Base-by-base conservation (phyloP, 1,140 invertebrate genomes). In the Drosophila varians region DNA sequence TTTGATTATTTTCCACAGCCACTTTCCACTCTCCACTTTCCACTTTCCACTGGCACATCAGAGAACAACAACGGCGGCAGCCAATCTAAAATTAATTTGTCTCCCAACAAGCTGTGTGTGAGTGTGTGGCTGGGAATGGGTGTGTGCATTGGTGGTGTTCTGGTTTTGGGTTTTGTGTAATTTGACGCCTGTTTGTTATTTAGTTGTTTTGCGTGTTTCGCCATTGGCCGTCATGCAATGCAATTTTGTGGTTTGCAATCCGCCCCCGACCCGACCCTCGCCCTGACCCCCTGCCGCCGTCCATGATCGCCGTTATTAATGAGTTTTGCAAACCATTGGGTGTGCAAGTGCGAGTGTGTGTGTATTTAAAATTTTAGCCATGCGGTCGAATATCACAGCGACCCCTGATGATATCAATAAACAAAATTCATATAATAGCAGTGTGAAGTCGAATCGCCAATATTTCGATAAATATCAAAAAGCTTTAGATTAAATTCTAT, bases 151-250 rank as follows among this genome's bases (percentile, higher is more conserved):
- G 61, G 45, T 49, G 52, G 62, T 74, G 43, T 48, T 70, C 70
- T 79, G 76, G 78, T 79, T 73, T 66, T 65, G 72, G 77, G 56
- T 82, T 77, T 76, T 80, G 77, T 87, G 82, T 82, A 87, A 87
- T 77, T 87, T 87, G 82, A 87, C 82, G 82, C 82, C 82, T 78
- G 77, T 87, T 83, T 88, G 77, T 82, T 88, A 87, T 87, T 87
- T 87, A 87, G 83, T 87, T 87, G 74, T 88, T 86, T 77, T 77
- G 55, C 68, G 62, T 73, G 69, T 73, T 73, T 54, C 68, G 60
- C 77, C 73, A 66, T 74, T 74, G 72, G 60, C 55, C 58, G 83
- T 82, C 83, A 88, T 87, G 77, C 82, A 87, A 88, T 87, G 82
- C 77, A 88, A 87, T 87, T 87, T 87, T 87, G 82, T 71, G 82